Percentiles rank a stretch among this genome's conserved stretches.
These are phyloP conservation scores for Astyanax mexicanus DNA, from an alignment of 2,797 vertebrate genomes.

Conservation along the genomic window DNA sequence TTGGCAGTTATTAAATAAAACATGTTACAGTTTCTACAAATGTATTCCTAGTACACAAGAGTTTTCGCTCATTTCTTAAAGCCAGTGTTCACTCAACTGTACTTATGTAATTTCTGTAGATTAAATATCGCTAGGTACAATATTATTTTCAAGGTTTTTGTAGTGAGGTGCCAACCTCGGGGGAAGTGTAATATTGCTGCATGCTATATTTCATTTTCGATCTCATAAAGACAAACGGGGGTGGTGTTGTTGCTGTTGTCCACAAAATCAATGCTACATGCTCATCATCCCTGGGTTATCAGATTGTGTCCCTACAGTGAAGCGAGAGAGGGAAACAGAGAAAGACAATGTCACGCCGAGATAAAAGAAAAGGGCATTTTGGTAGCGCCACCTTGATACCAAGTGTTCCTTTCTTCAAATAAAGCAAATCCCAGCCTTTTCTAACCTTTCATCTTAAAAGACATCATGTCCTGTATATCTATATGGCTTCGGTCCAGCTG, in stretches of 20 bases:
- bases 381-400: conserved; percentile 21
- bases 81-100: background rate
- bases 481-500: too few species aligned
- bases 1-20: background rate
- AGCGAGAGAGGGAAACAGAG: conserved; percentile 22
- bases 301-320: conserved; percentile 29
- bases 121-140: conserved; percentile 24
- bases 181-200: conserved; percentile 22
- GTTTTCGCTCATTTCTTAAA: background rate
- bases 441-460: conserved; percentile 39
- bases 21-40: background rate
- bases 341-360: conserved; percentile 40
- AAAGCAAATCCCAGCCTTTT: conserved; percentile 19
- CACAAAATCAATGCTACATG: conserved; percentile 45
- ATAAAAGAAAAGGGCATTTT: conserved; percentile 37
- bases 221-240: conserved; percentile 14
- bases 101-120: background rate
- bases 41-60: background rate
- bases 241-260: conserved; percentile 16
- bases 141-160: background rate
- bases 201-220: conserved; percentile 35
- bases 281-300: conserved; percentile 52
- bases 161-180: conserved; percentile 9
- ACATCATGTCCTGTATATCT: conserved; percentile 9
- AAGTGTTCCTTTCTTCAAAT: conserved; percentile 26